A percentile compares a stretch with the other conserved stretches of the same genome.
Conservation (phyloP, 2,888 invertebrate species). For the Eurytoma adleriae region DNA sequence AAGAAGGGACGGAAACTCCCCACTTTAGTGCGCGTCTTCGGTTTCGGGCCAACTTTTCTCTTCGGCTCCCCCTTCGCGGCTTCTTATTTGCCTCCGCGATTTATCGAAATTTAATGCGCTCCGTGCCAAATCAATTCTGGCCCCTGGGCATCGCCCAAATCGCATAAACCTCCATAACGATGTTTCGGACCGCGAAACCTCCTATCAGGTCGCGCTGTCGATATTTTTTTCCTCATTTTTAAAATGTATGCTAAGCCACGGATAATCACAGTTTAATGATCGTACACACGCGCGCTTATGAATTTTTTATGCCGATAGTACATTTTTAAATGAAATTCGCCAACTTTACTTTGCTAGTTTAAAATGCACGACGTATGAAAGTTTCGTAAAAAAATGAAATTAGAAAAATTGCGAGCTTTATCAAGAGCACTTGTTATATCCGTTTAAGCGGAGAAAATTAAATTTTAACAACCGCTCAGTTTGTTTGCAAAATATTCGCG, state of each 20-base stretch:
- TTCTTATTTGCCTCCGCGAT: slow-evolving; percentile 56
- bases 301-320: background rate
- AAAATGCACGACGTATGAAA: background rate
- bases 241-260: background rate
- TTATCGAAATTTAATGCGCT: slow-evolving; percentile 57
- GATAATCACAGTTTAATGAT: background rate
- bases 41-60: slow-evolving; percentile 51
- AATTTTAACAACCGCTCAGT: background rate
- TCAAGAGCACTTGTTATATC: too few relatives aligned
- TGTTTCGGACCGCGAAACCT: background rate
- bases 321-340: too few relatives aligned
- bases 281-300: background rate
- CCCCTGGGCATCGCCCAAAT: slow-evolving; percentile 48
- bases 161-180: slow-evolving; percentile 48
- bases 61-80: slow-evolving; percentile 20
- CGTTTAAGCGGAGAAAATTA: background rate
- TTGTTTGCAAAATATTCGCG: slow-evolving; percentile 2
- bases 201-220: background rate
- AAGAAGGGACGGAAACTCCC: slow-evolving; percentile 33
- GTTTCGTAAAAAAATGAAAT: too few relatives aligned
- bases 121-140: slow-evolving; percentile 55
- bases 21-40: slow-evolving; percentile 34
- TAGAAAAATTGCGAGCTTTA: too few relatives aligned
- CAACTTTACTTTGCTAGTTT: background rate
- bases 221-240: background rate